phyloP scores from a whole-genome alignment of 1,140 invertebrate species.

The Artemia franciscana region DNA sequence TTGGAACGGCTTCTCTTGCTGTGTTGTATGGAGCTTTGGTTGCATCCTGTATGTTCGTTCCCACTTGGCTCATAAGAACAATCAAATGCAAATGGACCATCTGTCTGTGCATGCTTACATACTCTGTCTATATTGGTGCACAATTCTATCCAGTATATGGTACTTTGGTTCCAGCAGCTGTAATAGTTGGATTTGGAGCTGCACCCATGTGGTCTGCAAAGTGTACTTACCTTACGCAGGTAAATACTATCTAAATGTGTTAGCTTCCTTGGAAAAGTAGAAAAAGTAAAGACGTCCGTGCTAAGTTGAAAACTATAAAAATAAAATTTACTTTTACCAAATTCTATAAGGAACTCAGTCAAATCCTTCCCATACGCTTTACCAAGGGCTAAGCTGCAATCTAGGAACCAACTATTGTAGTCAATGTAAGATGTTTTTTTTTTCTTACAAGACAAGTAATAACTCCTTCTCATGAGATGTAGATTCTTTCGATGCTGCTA shows the following conservation, averaged over 20 bases:
- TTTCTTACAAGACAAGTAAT: too few species aligned
- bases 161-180: slow-evolving; percentile 73
- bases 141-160: slow-evolving; percentile 77
- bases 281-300: too few species aligned
- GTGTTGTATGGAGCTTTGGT: slow-evolving; percentile 70
- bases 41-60: slow-evolving; percentile 75
- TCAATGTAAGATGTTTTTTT: too few species aligned
- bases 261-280: too few species aligned
- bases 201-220: slow-evolving; percentile 92
- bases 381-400: too few species aligned
- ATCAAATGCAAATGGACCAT: slow-evolving; percentile 88
- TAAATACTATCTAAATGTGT: slow-evolving; percentile 7
- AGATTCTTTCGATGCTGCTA: too few species aligned
- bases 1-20: slow-evolving; percentile 57
- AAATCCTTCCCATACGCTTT: too few species aligned
- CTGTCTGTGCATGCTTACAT: slow-evolving; percentile 67
- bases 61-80: slow-evolving; percentile 61
- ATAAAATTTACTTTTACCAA: too few species aligned
- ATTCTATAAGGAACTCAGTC: too few species aligned
- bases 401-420: too few species aligned
- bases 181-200: slow-evolving; percentile 63
- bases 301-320: too few species aligned
- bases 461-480: too few species aligned
- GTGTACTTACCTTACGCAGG: slow-evolving; percentile 77
- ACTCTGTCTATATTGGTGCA: slow-evolving; percentile 73